Conservation (phyloP, 2,888 invertebrate species). For the Uropetala carovei region DNA sequence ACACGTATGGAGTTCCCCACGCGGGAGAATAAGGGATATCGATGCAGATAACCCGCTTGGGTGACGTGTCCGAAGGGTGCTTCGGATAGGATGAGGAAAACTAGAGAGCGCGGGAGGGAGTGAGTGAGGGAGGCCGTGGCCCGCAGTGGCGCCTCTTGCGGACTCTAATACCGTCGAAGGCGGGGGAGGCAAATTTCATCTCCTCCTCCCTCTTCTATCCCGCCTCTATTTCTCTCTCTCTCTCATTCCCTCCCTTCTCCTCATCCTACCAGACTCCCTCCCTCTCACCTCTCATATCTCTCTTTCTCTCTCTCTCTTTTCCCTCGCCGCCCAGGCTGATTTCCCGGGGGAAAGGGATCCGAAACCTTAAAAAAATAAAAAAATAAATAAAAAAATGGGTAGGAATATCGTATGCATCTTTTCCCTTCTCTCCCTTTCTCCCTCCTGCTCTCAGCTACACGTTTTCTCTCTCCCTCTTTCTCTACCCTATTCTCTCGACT, state of each 20-base stretch:
- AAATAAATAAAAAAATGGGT: conserved; percentile 51
- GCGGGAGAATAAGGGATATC: conserved; percentile 36
- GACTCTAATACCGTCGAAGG: conserved; percentile 51
- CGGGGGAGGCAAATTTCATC: conserved; percentile 60
- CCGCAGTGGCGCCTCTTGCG: conserved; percentile 33
- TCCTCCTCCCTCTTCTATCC: conserved; percentile 8
- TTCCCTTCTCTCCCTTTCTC: background rate
- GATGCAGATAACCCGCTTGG: conserved; percentile 53
- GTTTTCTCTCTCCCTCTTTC: background rate
- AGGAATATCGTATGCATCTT: conserved; percentile 62
- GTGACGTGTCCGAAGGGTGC: conserved; percentile 52
- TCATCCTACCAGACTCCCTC: background rate
- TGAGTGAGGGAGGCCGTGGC: background rate
- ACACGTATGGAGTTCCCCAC: conserved; percentile 44
- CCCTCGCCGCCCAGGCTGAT: conserved; percentile 56
- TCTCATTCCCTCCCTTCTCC: background rate
- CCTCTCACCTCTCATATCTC: background rate
- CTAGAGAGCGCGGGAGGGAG: background rate
- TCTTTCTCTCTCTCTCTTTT: conserved; percentile 35
- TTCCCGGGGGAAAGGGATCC: conserved; percentile 63
- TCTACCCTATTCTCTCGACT: background rate
- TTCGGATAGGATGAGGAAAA: background rate
- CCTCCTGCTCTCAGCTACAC: background rate
- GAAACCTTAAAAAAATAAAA: conserved; percentile 58
- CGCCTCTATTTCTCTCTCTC: background rate